Percentiles rank a stretch among this genome's conserved stretches.
These are phyloP conservation scores for Epinephelus awoara DNA, from an alignment of 2,797 vertebrate genomes.

Conservation along the genomic window DNA sequence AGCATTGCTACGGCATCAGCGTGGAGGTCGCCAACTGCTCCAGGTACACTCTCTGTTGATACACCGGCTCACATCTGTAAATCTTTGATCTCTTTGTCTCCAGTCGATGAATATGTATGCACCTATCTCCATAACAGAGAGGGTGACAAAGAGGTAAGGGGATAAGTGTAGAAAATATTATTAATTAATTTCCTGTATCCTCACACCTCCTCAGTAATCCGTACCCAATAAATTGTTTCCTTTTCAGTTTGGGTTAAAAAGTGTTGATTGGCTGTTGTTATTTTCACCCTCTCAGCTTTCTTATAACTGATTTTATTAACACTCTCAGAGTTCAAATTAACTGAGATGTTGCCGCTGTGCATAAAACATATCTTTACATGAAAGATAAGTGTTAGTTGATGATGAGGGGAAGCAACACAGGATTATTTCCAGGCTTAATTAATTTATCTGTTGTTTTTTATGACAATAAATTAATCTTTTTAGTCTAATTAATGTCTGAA, in stretches of 20 bases:
- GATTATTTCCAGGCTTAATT: constrained; percentile 2
- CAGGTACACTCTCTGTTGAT: constrained; percentile 82
- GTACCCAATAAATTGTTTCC: neutral
- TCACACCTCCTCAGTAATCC: constrained; percentile 25
- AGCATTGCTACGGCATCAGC: constrained; percentile 90
- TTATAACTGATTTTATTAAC: constrained; percentile 33
- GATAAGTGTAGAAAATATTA: neutral
- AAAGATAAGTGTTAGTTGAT: neutral
- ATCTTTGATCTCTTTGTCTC: neutral
- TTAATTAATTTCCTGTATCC: neutral
- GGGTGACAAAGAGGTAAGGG: neutral
- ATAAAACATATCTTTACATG: constrained; percentile 3
- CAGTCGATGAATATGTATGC: neutral
- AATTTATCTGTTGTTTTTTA: neutral
- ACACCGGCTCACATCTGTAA: neutral
- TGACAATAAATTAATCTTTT: constrained; percentile 6
- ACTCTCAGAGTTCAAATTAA: constrained; percentile 23
- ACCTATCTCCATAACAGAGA: neutral
- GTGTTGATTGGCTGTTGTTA: constrained; percentile 56
- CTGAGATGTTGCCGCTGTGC: neutral
- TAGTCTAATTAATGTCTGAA: constrained; percentile 8
- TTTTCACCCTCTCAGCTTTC: constrained; percentile 15
- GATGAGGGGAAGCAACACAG: neutral
- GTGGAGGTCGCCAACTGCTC: constrained; percentile 97
- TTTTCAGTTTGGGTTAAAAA: constrained; percentile 31